These are phyloP conservation scores for Odontomachus brunneus DNA, from an alignment of 1,140 invertebrate genomes.

Conservation along the genomic window DNA sequence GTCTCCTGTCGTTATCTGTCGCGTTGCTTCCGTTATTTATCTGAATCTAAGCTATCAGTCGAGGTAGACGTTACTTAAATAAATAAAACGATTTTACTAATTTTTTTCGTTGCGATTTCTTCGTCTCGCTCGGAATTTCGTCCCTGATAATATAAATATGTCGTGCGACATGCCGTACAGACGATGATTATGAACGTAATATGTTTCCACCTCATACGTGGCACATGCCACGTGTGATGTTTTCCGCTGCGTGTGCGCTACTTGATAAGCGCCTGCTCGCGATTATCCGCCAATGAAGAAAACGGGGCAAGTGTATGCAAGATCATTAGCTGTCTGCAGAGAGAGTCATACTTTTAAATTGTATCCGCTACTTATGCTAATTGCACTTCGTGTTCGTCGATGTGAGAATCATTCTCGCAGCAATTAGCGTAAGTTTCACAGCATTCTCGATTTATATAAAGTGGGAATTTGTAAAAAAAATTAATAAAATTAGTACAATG, in stretches of 20 bases:
- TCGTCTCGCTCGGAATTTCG: not conserved
- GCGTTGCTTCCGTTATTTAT: conserved; percentile 35
- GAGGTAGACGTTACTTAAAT: conserved; percentile 36
- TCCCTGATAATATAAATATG: not conserved
- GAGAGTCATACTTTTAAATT: conserved; percentile 9
- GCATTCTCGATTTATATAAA: conserved; percentile 2
- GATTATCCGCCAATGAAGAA: not conserved
- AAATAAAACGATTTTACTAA: conserved; percentile 38
- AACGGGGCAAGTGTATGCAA: not conserved
- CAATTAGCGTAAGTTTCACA: not conserved
- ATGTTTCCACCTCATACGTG: not conserved
- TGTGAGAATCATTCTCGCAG: not conserved
- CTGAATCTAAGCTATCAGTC: not conserved
- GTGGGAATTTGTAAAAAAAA: not conserved
- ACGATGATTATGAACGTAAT: not conserved
- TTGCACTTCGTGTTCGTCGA: not conserved
- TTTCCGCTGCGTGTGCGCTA: conserved; percentile 20
- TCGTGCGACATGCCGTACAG: not conserved
- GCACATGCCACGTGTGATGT: not conserved
- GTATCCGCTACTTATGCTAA: not conserved
- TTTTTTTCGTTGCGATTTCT: not conserved
- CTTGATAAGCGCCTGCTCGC: conserved; percentile 14
- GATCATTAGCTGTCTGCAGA: not conserved
- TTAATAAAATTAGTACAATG: not conserved
- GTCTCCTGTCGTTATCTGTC: conserved; percentile 10